Evolutionary conservation across 2,113 vertebrate species (phyloP).

Genomic region (Hypomesus transpacificus): DNA sequence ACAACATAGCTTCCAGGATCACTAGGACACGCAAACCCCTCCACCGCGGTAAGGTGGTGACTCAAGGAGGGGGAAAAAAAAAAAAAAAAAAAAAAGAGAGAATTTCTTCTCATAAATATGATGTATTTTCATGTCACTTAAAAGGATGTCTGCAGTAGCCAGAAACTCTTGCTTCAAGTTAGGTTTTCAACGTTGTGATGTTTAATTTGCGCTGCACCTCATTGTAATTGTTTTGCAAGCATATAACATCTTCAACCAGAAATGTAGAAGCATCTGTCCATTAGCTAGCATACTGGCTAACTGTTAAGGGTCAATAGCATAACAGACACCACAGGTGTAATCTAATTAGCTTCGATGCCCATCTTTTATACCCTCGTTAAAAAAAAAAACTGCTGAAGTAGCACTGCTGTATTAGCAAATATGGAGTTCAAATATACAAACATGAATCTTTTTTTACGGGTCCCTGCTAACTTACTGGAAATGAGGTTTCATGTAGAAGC

Average conservation of each 20-base stretch:
- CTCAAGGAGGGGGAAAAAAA: no score
- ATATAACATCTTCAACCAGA: not conserved
- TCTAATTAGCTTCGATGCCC: constrained; percentile 52
- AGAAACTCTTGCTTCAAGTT: constrained; percentile 42
- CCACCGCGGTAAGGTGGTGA: no score
- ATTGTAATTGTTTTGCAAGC: no score
- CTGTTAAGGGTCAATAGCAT: constrained; percentile 32
- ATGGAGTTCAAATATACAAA: constrained; percentile 47
- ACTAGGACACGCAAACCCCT: no score
- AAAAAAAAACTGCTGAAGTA: constrained; percentile 52
- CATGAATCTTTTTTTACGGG: constrained; percentile 44
- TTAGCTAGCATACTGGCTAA: not conserved
- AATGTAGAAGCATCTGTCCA: not conserved
- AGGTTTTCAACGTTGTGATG: constrained; percentile 37
- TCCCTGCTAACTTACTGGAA: constrained; percentile 24
- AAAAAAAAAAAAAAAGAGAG: no score
- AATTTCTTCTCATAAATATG: constrained; percentile 37
- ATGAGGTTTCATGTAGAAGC: constrained; percentile 22
- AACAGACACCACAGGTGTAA: constrained; percentile 51
- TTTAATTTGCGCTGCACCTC: constrained; percentile 20
- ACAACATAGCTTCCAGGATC: no score
- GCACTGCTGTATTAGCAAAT: constrained; percentile 58
- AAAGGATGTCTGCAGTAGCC: constrained; percentile 46
- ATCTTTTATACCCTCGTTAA: constrained; percentile 63
- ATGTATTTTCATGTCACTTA: constrained; percentile 45